These are phyloP conservation scores for Gonioctena quinquepunctata DNA, from an alignment of 1,140 invertebrate genomes.

Conservation along the genomic window DNA sequence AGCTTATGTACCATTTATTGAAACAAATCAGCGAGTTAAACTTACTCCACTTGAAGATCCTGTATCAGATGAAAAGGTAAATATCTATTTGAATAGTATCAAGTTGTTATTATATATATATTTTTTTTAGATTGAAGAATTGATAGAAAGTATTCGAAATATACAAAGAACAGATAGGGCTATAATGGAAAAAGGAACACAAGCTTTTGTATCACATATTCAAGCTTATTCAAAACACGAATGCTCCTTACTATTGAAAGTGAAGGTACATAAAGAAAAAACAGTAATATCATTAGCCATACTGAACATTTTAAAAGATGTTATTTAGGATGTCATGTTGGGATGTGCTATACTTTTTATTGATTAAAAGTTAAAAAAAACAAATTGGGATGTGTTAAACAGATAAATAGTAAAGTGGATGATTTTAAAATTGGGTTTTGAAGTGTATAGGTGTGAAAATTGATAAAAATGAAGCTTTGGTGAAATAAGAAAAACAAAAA, in stretches of 20 bases:
- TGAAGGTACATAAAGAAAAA: too few species aligned
- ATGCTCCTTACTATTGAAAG: constrained; percentile 83
- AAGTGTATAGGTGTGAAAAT: too few species aligned
- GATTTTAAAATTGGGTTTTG: too few species aligned
- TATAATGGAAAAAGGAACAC: constrained; percentile 84
- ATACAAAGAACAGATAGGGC: constrained; percentile 72
- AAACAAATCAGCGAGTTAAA: constrained; percentile 87
- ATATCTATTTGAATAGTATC: background rate
- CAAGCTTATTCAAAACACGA: constrained; percentile 95
- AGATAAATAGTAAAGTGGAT: too few species aligned
- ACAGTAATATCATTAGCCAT: too few species aligned
- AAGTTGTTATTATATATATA: background rate
- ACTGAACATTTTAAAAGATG: too few species aligned
- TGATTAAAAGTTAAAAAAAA: too few species aligned
- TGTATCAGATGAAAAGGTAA: constrained; percentile 26
- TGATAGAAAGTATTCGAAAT: constrained; percentile 61
- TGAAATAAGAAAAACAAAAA: too few species aligned
- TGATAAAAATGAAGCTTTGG: too few species aligned
- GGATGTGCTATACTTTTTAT: too few species aligned
- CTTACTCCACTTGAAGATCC: constrained; percentile 55
- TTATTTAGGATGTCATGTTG: too few species aligned
- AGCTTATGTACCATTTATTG: constrained; percentile 89
- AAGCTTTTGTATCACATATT: constrained; percentile 95
- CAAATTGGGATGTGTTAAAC: too few species aligned
- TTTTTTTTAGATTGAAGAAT: constrained; percentile 32